phyloP scores from a whole-genome alignment of 2,888 invertebrate genomes.

The Nephrotoma flavescens region DNA sequence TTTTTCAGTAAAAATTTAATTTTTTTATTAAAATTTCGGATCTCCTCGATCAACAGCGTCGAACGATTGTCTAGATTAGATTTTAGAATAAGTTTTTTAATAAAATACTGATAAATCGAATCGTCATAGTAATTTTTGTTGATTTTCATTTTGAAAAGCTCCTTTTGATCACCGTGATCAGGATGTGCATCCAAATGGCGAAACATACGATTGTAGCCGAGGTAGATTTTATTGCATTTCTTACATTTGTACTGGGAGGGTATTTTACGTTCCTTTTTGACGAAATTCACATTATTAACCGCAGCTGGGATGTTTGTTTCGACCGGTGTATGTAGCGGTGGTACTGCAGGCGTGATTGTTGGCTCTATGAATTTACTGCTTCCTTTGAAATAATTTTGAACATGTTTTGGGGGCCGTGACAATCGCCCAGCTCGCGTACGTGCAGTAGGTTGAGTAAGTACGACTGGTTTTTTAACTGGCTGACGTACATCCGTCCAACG shows the following conservation, averaged over 20 bases:
- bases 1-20: not conserved
- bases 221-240: not conserved
- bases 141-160: not conserved
- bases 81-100: not conserved
- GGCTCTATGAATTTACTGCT: not conserved
- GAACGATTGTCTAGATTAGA: not conserved
- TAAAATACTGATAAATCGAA: conserved; percentile 1
- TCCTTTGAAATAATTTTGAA: conserved; percentile 1
- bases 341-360: not conserved
- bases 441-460: not conserved
- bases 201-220: not conserved
- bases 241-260: conserved; percentile 1
- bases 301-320: not conserved
- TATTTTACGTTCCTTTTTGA: not conserved
- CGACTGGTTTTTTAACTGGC: not conserved
- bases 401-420: not conserved
- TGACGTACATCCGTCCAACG: not conserved
- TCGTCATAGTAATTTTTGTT: not conserved
- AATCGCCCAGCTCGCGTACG: not conserved
- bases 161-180: not conserved
- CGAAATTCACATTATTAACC: not conserved
- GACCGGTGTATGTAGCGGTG: not conserved
- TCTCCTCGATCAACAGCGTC: not conserved
- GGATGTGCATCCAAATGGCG: not conserved
- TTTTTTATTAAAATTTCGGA: not conserved